phyloP scores from a whole-genome alignment of 2,888 invertebrate genomes.

The Blastobasis adustella region DNA sequence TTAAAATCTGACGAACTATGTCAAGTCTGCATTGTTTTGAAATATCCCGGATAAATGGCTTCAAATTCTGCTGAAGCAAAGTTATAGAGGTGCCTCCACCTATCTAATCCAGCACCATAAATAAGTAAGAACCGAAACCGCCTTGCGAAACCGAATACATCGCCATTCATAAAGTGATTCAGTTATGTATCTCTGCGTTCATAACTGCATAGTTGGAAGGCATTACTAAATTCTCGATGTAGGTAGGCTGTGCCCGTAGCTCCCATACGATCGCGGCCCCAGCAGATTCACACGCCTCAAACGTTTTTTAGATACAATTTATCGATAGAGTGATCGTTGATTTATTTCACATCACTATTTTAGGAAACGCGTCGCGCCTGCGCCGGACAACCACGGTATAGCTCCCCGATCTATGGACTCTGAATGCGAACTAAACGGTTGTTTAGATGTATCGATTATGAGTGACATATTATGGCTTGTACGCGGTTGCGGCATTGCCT shows the following conservation, averaged over 20 bases:
- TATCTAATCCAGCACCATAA: too few relatives aligned
- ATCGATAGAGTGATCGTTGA: slow-evolving; percentile 61
- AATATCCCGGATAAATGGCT: too few relatives aligned
- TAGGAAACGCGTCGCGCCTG: slow-evolving; percentile 63
- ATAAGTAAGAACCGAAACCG: too few relatives aligned
- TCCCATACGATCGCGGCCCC: slow-evolving; percentile 51
- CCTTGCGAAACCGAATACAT: too few relatives aligned
- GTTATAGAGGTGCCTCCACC: too few relatives aligned
- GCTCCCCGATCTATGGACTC: slow-evolving; percentile 44
- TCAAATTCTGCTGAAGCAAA: too few relatives aligned
- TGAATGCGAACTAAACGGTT: slow-evolving; percentile 41
- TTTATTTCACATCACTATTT: slow-evolving; percentile 72
- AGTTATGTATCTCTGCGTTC: slow-evolving; percentile 18
- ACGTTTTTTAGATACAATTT: slow-evolving; percentile 48
- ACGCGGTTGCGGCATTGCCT: not conserved
- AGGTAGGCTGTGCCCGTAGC: slow-evolving; percentile 14
- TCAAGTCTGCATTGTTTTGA: too few relatives aligned
- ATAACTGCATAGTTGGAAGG: slow-evolving; percentile 24
- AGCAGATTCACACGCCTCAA: slow-evolving; percentile 65
- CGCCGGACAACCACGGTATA: slow-evolving; percentile 64
- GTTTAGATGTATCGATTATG: slow-evolving; percentile 23
- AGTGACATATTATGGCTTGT: slow-evolving; percentile 14
- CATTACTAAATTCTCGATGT: slow-evolving; percentile 28
- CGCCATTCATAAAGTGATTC: slow-evolving; percentile 8
- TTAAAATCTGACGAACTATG: too few relatives aligned